These are phyloP conservation scores for Eustalomyia histrio DNA, from an alignment of 2,888 invertebrate species.

Conservation along the genomic window DNA sequence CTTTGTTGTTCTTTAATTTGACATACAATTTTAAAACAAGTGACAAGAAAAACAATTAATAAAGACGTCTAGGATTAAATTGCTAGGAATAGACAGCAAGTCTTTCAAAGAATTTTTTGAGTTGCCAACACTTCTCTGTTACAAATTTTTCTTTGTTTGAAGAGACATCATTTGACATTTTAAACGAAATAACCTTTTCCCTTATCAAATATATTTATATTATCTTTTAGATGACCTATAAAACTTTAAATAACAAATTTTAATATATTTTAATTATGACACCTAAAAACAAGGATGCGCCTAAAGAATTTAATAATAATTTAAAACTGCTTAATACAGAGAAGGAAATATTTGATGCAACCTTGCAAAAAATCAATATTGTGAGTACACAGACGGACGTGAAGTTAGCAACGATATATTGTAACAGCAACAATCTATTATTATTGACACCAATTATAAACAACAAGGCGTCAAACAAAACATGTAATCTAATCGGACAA, in stretches of 20 bases:
- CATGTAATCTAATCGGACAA: constrained; percentile 66
- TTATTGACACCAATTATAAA: constrained; percentile 45
- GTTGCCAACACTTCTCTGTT: no score
- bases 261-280: constrained; percentile 22
- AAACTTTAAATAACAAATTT: constrained; percentile 15
- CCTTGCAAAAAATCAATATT: background rate
- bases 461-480: constrained; percentile 57
- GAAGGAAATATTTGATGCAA: background rate
- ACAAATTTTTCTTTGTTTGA: no score
- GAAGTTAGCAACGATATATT: constrained; percentile 15
- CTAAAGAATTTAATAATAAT: constrained; percentile 7
- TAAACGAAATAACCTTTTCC: constrained; percentile 22
- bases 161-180: no score
- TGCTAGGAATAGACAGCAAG: no score
- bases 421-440: constrained; percentile 37
- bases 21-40: no score
- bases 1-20: no score
- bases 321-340: background rate
- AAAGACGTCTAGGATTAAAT: no score
- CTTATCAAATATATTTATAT: constrained; percentile 22
- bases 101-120: no score
- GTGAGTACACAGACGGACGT: background rate
- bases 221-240: constrained; percentile 13
- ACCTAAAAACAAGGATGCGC: background rate
- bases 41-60: no score